Evolutionary conservation across 2,888 invertebrate genomes (phyloP).

Genomic region (Cheilosia vernalis): DNA sequence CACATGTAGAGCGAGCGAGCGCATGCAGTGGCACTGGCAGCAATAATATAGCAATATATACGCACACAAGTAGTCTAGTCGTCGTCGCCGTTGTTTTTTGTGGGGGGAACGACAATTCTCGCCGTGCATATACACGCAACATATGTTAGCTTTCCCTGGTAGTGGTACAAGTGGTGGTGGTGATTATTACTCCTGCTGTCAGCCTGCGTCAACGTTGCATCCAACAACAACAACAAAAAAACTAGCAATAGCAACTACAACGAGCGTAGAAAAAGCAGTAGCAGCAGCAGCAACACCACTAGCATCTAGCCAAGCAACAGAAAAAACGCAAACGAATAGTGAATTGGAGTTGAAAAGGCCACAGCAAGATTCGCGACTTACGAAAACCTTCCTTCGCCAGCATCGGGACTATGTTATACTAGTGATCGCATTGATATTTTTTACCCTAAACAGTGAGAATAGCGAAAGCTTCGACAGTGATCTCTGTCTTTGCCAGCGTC

Average conservation of each 20-base stretch:
- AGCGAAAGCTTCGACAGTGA: conserved; percentile 35
- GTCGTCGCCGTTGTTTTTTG: conserved; percentile 24
- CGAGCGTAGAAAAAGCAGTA: conserved; percentile 36
- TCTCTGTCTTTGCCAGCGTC: conserved; percentile 49
- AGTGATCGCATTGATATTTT: conserved; percentile 60
- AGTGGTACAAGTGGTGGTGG: conserved; percentile 69
- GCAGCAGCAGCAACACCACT: conserved; percentile 27
- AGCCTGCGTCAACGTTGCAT: conserved; percentile 73
- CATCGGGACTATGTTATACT: conserved; percentile 67
- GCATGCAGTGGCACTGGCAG: conserved; percentile 57
- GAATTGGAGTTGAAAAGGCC: conserved; percentile 17
- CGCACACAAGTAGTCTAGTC: conserved; percentile 41
- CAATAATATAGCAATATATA: conserved; percentile 36
- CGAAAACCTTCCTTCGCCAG: conserved; percentile 51
- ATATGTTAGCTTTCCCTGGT: conserved; percentile 67
- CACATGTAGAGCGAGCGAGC: conserved; percentile 52
- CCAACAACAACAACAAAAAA: conserved; percentile 62
- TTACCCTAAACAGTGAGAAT: conserved; percentile 53
- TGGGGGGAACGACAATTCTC: conserved; percentile 64
- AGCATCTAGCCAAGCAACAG: conserved; percentile 37
- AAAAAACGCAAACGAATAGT: conserved; percentile 33
- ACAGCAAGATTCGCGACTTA: conserved; percentile 27
- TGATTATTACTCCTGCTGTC: conserved; percentile 71
- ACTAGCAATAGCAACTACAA: conserved; percentile 31
- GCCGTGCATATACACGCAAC: conserved; percentile 68